Evolutionary conservation across 2,797 vertebrate genomes (phyloP).

Genomic region (Xenops minutus): DNA sequence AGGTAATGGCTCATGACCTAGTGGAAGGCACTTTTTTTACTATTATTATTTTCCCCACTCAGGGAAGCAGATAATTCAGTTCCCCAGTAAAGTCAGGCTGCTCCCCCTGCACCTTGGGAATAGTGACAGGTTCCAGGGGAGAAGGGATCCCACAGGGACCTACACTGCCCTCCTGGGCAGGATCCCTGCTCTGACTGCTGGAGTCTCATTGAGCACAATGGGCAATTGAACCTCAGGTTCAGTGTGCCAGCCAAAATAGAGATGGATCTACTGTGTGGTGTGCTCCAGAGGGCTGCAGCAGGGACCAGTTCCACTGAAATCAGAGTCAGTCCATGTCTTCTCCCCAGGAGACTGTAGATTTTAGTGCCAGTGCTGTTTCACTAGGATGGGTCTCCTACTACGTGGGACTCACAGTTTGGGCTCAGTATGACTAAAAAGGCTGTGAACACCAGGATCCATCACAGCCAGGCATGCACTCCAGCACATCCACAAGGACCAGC

Average conservation of each 20-base stretch:
- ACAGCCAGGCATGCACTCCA: not conserved
- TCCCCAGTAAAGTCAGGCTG: not conserved
- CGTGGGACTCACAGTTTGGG: not conserved
- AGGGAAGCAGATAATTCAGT: slow-evolving; percentile 10
- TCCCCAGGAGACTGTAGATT: not conserved
- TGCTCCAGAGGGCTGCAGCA: not conserved
- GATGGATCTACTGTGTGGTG: not conserved
- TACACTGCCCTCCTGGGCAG: accelerated
- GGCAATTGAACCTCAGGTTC: not conserved
- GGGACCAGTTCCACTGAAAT: not conserved
- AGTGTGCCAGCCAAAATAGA: not conserved
- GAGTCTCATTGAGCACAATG: not conserved
- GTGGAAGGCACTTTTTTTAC: slow-evolving; percentile 43
- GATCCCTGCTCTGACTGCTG: not conserved
- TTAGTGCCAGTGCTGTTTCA: not conserved
- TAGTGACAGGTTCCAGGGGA: not conserved
- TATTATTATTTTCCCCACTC: slow-evolving; percentile 53
- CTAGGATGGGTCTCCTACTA: accelerated
- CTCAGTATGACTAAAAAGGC: not conserved
- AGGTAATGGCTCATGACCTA: slow-evolving; percentile 67
- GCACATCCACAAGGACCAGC: not conserved
- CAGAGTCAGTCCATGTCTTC: accelerated
- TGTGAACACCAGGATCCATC: not conserved
- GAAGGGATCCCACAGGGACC: not conserved
- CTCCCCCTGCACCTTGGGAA: accelerated